Conservation (phyloP, 2,888 invertebrate species). For the Tigriopus californicus region DNA sequence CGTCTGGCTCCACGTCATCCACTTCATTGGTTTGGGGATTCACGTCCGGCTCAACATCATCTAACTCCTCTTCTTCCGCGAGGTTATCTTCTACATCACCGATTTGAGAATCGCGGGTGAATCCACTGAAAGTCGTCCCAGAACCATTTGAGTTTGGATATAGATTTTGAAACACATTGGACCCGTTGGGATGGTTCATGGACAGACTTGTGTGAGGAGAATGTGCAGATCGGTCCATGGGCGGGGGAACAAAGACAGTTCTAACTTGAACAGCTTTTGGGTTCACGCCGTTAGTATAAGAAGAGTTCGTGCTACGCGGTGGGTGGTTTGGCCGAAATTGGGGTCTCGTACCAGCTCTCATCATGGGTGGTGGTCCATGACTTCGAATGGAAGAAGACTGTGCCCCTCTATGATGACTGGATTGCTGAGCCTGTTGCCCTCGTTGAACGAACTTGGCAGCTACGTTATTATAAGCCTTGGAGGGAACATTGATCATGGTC, state of each 20-base stretch:
- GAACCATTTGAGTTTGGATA: not conserved
- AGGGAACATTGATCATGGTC: too few species aligned
- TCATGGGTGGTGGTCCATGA: not conserved
- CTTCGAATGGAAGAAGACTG: too few species aligned
- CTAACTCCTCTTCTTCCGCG: not conserved
- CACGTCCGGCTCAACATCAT: not conserved
- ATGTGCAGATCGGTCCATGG: not conserved
- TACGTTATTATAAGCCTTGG: too few species aligned
- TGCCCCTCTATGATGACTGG: too few species aligned
- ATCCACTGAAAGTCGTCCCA: not conserved
- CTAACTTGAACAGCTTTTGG: not conserved
- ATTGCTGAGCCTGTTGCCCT: too few species aligned
- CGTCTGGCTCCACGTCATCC: too few species aligned
- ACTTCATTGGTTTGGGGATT: too few species aligned
- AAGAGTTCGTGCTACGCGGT: not conserved
- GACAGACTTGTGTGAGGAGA: not conserved
- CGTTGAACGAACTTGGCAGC: too few species aligned
- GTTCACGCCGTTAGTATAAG: not conserved
- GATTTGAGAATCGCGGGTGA: not conserved
- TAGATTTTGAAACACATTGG: not conserved
- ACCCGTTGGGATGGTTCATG: not conserved
- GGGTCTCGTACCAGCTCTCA: not conserved
- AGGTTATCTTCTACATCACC: not conserved
- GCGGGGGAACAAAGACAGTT: conserved; percentile 1
- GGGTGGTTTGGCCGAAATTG: not conserved